Evolutionary conservation across 2,113 vertebrate species (phyloP), one percentile per base, ranked within the genome.

Genomic region (Pithys albifrons): DNA sequence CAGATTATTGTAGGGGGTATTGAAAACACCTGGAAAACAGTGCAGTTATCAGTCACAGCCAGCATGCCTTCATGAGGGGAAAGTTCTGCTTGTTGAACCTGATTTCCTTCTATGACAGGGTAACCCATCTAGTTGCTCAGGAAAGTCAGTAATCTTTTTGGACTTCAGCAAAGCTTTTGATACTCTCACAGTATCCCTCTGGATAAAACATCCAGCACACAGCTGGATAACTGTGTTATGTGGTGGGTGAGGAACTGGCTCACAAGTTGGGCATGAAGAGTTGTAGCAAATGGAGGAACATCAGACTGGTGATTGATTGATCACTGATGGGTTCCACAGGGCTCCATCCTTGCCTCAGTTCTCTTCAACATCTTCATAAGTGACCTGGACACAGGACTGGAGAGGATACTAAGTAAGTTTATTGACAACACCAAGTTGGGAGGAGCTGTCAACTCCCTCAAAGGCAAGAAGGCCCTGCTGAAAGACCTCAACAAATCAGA

Each of bases 221-320:
- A 37, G 9, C 31, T 45, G 51, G 19, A 29, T 59, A n/a, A 52
- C 12, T 0, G 0, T 19, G 33, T 45, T 58, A 24, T n/a, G 19
- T 1, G 0, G 1, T 45, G 33, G 27, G 4, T 4, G 33, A 81
- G 37, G 33, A 59, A 1, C 0, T 0, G 52, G 22, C 15, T 46
- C 33, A 14, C 0, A 0, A 37, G 23, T 24, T 19, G 16, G 37
- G 45, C 33, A 67, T 33, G 24, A 28, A 58, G 25, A 45, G 51
- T 66, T 7, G 8, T 4, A 28, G 76, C 3, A 37, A 28, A 5
- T 15, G 52, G 27, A 24, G 73, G 22, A 7, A 39, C 14, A 59
- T 7, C 52, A 66, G 52, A 8, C 37, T 66, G 45, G 45, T 41
- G 27, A 51, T 17, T 18, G 49, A 51, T 14, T 18, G 43, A 45